Conservation (phyloP, 2,888 invertebrate genomes). For the Nudaria mundana region DNA sequence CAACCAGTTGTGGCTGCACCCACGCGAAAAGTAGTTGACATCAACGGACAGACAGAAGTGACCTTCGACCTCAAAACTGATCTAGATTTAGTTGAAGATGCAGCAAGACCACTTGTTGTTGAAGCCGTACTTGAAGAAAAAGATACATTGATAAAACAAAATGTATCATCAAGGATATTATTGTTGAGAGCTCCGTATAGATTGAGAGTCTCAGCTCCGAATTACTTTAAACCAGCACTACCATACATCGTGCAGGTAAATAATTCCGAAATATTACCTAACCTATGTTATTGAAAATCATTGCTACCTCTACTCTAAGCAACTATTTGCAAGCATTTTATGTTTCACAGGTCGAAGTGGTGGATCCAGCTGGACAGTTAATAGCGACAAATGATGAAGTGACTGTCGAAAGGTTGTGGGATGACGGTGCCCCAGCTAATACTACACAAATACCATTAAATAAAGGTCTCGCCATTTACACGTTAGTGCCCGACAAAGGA, state of each 20-base stretch:
- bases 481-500: constrained; percentile 55
- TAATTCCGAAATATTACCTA: constrained; percentile 1
- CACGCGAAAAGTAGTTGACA: constrained; percentile 85
- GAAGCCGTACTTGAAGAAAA: constrained; percentile 95
- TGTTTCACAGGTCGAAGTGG: constrained; percentile 57
- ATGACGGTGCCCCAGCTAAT: constrained; percentile 68
- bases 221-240: constrained; percentile 93
- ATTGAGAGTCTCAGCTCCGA: constrained; percentile 90
- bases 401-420: constrained; percentile 66
- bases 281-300: no score
- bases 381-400: constrained; percentile 56
- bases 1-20: constrained; percentile 89
- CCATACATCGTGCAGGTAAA: constrained; percentile 87
- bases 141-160: constrained; percentile 91
- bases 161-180: constrained; percentile 84
- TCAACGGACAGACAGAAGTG: constrained; percentile 84
- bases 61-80: constrained; percentile 89
- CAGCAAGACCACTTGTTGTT: constrained; percentile 90
- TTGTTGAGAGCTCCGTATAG: constrained; percentile 80
- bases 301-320: no score
- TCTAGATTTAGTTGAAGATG: constrained; percentile 87
- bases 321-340: background rate
- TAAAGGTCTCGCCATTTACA: constrained; percentile 58
- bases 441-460: constrained; percentile 51
- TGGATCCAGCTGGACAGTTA: constrained; percentile 58